Percentiles rank a stretch among this genome's conserved stretches.
These are phyloP conservation scores for Chascanopsetta lugubris DNA, from an alignment of 2,113 vertebrate species.

Conservation along the genomic window DNA sequence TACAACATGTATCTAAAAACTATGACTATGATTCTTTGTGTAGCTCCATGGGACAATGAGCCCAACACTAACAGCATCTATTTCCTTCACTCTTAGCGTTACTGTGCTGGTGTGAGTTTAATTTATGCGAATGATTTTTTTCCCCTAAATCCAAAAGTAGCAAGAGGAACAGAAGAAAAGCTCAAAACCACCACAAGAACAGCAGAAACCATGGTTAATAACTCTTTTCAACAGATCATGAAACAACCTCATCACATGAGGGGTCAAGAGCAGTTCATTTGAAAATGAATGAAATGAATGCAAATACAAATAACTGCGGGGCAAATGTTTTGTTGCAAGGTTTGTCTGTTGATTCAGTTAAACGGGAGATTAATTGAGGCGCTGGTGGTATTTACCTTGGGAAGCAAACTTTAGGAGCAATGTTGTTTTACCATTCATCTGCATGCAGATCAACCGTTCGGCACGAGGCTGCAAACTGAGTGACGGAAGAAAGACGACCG, in stretches of 20 bases:
- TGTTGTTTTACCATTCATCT: conserved; percentile 11
- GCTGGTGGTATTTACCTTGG: conserved; percentile 9
- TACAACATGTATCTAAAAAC: too few relatives aligned
- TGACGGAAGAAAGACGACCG: neutral
- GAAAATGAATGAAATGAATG: neutral
- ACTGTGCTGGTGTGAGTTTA: too few relatives aligned
- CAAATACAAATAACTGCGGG: conserved; percentile 27
- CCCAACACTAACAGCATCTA: too few relatives aligned
- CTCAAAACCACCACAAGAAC: neutral
- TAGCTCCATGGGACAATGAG: too few relatives aligned
- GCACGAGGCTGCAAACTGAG: conserved; percentile 10
- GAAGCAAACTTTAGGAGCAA: conserved; percentile 8
- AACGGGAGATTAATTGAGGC: conserved; percentile 19
- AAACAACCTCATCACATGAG: neutral
- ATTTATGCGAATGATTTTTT: too few relatives aligned
- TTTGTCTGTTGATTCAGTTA: conserved; percentile 15
- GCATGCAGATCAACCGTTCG: conserved; percentile 2
- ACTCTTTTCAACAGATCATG: conserved; percentile 3
- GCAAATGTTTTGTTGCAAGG: conserved; percentile 9
- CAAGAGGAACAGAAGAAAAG: neutral
- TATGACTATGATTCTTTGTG: too few relatives aligned
- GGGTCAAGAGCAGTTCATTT: neutral
- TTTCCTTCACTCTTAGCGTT: too few relatives aligned
- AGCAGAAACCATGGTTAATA: conserved; percentile 17
- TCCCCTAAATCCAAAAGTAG: neutral